These are phyloP conservation scores for Engystomops pustulosus DNA, from an alignment of 2,113 vertebrate species.

Conservation along the genomic window DNA sequence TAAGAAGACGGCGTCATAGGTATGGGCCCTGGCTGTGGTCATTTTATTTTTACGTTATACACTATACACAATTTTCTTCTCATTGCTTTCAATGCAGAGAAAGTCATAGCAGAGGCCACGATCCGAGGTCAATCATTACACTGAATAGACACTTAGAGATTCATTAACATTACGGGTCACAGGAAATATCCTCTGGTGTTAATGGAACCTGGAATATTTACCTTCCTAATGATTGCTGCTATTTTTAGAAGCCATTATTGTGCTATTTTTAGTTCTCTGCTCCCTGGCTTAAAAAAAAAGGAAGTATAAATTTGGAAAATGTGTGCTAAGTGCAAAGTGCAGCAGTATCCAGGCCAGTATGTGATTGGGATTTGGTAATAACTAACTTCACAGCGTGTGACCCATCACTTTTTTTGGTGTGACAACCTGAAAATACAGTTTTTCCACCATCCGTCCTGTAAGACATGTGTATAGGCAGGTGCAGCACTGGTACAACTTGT, in stretches of 20 bases:
- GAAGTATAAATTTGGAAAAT: slow-evolving; percentile 71
- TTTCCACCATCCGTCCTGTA: background rate
- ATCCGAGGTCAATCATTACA: slow-evolving; percentile 65
- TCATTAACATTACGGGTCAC: slow-evolving; percentile 54
- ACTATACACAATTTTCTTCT: background rate
- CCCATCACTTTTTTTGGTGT: background rate
- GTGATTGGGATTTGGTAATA: slow-evolving; percentile 58
- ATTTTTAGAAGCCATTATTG: slow-evolving; percentile 74
- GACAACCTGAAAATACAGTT: background rate
- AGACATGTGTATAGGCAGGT: background rate
- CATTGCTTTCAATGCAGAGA: background rate
- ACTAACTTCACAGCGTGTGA: background rate
- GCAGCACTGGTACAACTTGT: background rate
- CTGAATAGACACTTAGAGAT: slow-evolving; percentile 57
- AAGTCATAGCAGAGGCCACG: background rate
- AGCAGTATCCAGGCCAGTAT: slow-evolving; percentile 25
- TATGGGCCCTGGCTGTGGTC: no score
- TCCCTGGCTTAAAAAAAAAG: slow-evolving; percentile 55
- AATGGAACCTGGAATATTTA: slow-evolving; percentile 62
- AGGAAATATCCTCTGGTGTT: slow-evolving; percentile 59
- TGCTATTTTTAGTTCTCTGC: slow-evolving; percentile 72
- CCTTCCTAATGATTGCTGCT: slow-evolving; percentile 61
- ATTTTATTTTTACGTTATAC: no score
- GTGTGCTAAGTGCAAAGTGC: slow-evolving; percentile 66
- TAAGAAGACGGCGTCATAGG: no score